A percentile compares a stretch with the other conserved stretches of the same genome.
phyloP scores from a whole-genome alignment of 2,113 vertebrate species.

The Mormoops blainvillei region DNA sequence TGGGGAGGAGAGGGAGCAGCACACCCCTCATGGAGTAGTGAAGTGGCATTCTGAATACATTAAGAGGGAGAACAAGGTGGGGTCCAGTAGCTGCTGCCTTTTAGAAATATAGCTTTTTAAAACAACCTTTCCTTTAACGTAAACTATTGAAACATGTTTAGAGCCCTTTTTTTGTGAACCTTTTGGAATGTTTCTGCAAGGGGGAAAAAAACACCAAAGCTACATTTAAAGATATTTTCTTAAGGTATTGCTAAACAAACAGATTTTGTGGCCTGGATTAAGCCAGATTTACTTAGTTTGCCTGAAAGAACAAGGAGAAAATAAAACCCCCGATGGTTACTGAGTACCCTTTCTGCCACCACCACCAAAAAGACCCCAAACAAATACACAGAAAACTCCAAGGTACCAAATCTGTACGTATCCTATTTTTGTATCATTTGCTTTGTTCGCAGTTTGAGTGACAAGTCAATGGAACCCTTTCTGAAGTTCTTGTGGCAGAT shows the following conservation, averaged over 20 bases:
- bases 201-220: constrained; percentile 22
- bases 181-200: not conserved
- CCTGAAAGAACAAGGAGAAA: constrained; percentile 13
- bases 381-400: not conserved
- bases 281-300: not conserved
- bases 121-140: constrained; percentile 26
- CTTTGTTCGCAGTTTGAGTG: not conserved
- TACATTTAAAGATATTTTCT: constrained; percentile 10
- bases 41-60: not conserved
- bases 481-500: not conserved
- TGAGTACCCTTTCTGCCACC: not conserved
- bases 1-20: fast-evolving
- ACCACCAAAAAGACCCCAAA: not conserved
- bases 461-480: not conserved
- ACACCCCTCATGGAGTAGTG: not conserved
- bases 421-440: not conserved
- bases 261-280: constrained; percentile 48
- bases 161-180: not conserved
- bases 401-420: not conserved
- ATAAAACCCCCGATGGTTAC: not conserved
- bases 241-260: constrained; percentile 34
- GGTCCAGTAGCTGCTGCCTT: not conserved
- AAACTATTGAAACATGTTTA: constrained; percentile 13
- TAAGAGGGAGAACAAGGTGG: not conserved
- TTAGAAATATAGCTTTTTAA: constrained; percentile 34